Evolutionary conservation across 2,797 vertebrate species (phyloP).

Genomic region (Diplodus puntazzo): DNA sequence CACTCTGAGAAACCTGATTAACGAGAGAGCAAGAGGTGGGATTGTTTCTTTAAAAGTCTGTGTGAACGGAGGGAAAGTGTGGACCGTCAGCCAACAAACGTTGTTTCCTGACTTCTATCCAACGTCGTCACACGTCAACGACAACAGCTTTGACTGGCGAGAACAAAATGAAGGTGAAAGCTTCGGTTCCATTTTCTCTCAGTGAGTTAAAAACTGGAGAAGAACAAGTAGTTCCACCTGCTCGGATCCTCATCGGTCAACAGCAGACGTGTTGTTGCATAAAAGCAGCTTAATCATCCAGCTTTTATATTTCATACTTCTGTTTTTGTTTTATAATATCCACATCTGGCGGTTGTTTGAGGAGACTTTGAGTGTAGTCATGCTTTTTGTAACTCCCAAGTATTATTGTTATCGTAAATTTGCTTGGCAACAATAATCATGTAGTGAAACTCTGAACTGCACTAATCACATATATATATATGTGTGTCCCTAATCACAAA

Average conservation of each 20-base stretch:
- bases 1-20: slow-evolving; percentile 28
- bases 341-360: no score
- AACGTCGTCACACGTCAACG: slow-evolving; percentile 2
- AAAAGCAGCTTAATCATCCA: neutral
- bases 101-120: slow-evolving; percentile 23
- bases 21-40: neutral
- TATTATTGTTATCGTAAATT: no score
- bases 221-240: neutral
- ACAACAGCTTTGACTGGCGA: neutral
- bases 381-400: no score
- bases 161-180: slow-evolving; percentile 2
- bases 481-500: neutral
- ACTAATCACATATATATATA: neutral
- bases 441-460: no score
- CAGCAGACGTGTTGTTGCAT: neutral
- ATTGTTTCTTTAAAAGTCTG: neutral
- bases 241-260: neutral
- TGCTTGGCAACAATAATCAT: no score
- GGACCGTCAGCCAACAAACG: slow-evolving; percentile 26
- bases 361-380: no score
- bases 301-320: neutral
- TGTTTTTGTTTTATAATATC: no score
- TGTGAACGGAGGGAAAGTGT: neutral
- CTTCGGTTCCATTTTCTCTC: neutral
- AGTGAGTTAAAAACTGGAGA: neutral